Base-by-base conservation (phyloP, 1,140 invertebrate species). In the Lysiphlebus fabarum region DNA sequence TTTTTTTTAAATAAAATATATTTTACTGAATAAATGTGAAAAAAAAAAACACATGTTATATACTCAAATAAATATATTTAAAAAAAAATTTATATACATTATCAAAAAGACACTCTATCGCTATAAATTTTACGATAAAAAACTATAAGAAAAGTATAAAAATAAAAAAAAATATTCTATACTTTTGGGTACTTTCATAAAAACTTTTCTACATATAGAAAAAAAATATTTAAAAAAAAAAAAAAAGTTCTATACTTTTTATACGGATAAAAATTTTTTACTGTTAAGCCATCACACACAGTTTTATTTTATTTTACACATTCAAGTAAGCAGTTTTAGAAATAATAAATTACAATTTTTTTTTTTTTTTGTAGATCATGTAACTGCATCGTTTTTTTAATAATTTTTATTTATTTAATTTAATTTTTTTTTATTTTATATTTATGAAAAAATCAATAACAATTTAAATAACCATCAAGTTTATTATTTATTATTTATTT, bases 291-390 rank as follows among this genome's bases (percentile, higher is more conserved):
- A 34, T 49, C 47, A 8, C 47, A 49, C 47, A 34, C 17, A 26
- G 17, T 26, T 26, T 26, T 4, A 26, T 26, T 26, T 26, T 26
- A 26, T 26, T 26, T 26, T 4, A 26, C 17, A 26, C 17, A 26
- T 26, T 4, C 17, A 26, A 36, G 38, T 36, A 44, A 53, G 57
- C 57, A 59, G 57, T 59, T 59, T 50, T 17, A 36, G 36, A 59
- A 59, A 59, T 59, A 59, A 59, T 59, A 59, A 53, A 59, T 59
- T 59, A 36, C 57, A 55, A 44, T 38, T 14, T 10, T 14, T 41
- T 11, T 41, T 14, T 45, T 45, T 45, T 45, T 14, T 6, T 41
- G 7, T 14, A 10, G 14, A 45, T 7, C 5, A n/a, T n/a, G 7
- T n/a, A n/a, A n/a, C 14, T 17, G 7, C 44, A 7, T 17, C 41